Evolutionary conservation across 2,797 vertebrate genomes (phyloP), one percentile per base, ranked within the genome.

Genomic region (Morelia viridis): DNA sequence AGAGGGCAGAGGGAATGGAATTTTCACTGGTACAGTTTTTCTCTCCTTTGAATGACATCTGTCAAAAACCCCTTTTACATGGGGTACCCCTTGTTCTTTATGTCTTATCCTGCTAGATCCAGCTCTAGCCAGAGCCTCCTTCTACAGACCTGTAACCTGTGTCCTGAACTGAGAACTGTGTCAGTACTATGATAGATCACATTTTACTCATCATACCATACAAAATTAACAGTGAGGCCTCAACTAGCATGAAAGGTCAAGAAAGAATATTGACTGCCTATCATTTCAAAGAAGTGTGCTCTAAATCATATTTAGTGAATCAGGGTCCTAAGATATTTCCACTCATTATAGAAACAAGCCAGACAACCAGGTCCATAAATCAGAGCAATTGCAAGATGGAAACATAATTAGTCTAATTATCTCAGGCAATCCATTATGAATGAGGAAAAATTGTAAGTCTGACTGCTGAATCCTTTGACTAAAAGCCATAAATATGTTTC

Each of bases 351-450:
- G 31, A 93, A 94, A n/a, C 71, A 64, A 50, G 2, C n/a, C 64
- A 80, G 94, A 65, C 15, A 93, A 61, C 86, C n/a, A 92, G 94
- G 24, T 91, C 80, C 46, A 46, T 95, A 92, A 95, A 91, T 92
- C 50, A 76, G 90, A 92, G 11, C 0, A 0, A 91, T 68, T 93
- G 0, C 31, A 92, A 92, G 41, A 91, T 91, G 28, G 60, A 90
- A 89, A 24, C 19, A 58, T 84, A 90, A 88, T 92, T 94, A 89
- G 19, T 92, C 24, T 94, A 83, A 94, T 96, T 92, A 93, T 64
- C 26, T 56, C 0, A 12, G 93, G 86, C 10, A 83, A 12, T 94
- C 91, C 0, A 0, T 91, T 97, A 92, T 85, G 61, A 68, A 31
- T 41, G 6, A 53, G 9, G 68, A 86, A 50, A 35, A 93, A 92